phyloP scores from a whole-genome alignment of 2,888 invertebrate species.

The Perizoma affinitatum region DNA sequence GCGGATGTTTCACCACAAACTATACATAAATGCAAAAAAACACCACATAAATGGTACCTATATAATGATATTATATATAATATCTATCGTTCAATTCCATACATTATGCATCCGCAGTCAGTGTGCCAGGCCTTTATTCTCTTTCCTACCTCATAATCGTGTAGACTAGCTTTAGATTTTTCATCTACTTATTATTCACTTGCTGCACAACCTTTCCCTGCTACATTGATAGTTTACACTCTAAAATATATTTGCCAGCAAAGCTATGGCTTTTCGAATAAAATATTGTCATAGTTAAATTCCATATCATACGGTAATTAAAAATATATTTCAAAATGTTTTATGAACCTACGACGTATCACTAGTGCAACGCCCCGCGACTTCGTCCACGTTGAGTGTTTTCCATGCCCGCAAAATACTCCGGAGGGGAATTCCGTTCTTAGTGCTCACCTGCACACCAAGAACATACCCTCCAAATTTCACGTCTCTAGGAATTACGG shows the following conservation, averaged over 20 bases:
- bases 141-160: constrained; percentile 79
- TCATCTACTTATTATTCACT: constrained; percentile 41
- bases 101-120: no score
- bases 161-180: constrained; percentile 62
- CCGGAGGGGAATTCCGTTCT: no score
- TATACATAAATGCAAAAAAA: no score
- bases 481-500: no score
- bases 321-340: constrained; percentile 43
- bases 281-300: constrained; percentile 51
- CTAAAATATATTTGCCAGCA: constrained; percentile 63
- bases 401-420: no score
- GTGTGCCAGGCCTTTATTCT: constrained; percentile 4
- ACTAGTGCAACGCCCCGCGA: no score
- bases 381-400: no score
- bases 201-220: constrained; percentile 26
- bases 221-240: constrained; percentile 29
- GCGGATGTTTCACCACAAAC: no score
- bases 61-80: background rate
- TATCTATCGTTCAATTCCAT: background rate
- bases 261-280: constrained; percentile 62
- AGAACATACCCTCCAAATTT: no score
- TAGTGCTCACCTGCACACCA: no score
- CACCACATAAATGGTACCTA: no score
- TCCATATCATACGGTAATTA: constrained; percentile 72
- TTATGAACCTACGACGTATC: constrained; percentile 6